Evolutionary conservation across 53 echinoderm and acorn worm species (phyloP).

Genomic region (Henricia sp.): DNA sequence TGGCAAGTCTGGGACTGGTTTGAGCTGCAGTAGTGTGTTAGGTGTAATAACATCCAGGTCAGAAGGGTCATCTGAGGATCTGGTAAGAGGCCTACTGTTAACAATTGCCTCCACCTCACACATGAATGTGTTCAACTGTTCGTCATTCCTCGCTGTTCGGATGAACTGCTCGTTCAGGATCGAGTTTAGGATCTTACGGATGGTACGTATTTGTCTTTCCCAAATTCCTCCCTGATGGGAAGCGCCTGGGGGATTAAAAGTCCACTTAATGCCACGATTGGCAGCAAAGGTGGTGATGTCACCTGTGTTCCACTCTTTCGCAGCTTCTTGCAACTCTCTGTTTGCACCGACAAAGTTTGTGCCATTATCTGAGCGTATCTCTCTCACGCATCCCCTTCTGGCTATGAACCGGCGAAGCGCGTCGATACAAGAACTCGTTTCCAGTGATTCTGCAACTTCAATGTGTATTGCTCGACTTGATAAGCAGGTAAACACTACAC

Average conservation of each 20-base stretch:
- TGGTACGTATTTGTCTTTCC: conserved; percentile 67
- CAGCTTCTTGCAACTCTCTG: conserved; percentile 44
- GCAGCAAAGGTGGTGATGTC: conserved; percentile 29
- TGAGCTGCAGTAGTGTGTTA: conserved; percentile 43
- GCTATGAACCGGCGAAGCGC: conserved; percentile 60
- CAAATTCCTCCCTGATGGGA: conserved; percentile 68
- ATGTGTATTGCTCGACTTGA: conserved; percentile 52
- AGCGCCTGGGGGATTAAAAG: conserved; percentile 71
- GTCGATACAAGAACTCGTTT: conserved; percentile 67
- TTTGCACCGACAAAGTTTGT: conserved; percentile 71
- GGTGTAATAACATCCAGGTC: conserved; percentile 65
- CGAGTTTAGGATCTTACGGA: conserved; percentile 55
- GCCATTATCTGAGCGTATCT: conserved; percentile 71
- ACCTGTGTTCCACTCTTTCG: conserved; percentile 48
- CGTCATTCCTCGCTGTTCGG: conserved; percentile 44
- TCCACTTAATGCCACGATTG: conserved; percentile 46
- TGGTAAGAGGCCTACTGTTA: conserved; percentile 63
- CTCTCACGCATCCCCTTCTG: no score
- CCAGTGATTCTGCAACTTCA: conserved; percentile 57
- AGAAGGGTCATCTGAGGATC: conserved; percentile 47
- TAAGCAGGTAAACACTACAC: conserved; percentile 60
- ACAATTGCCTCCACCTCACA: conserved; percentile 66
- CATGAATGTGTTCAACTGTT: no score
- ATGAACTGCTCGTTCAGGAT: conserved; percentile 69
- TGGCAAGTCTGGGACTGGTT: conserved; percentile 5